These are phyloP conservation scores for Hylyphantes graminicola DNA, from an alignment of 1,140 invertebrate species.

Conservation along the genomic window DNA sequence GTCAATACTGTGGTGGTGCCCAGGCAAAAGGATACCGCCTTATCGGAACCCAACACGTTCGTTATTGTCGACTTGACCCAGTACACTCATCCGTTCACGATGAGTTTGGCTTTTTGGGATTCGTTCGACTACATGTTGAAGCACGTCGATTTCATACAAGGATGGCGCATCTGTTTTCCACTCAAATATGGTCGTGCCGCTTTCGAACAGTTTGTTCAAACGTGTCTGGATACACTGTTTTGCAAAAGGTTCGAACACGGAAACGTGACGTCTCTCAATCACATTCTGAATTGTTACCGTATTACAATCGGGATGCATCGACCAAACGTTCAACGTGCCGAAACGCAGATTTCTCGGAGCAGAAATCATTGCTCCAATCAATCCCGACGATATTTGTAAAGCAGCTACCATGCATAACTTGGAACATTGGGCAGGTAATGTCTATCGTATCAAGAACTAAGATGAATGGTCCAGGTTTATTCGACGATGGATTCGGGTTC, in stretches of 20 bases:
- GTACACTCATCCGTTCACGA: background rate
- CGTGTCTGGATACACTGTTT: background rate
- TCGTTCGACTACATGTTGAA: background rate
- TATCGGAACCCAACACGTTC: background rate
- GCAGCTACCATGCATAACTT: constrained; percentile 11
- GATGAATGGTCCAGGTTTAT: background rate
- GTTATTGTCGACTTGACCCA: background rate
- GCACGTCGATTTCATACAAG: background rate
- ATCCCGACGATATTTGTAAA: background rate
- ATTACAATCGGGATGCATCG: constrained; percentile 1
- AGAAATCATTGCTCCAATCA: background rate
- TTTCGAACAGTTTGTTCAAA: constrained; percentile 6
- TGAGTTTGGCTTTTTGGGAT: constrained; percentile 2
- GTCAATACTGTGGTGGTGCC: background rate
- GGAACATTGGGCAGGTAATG: constrained; percentile 5
- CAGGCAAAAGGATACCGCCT: background rate
- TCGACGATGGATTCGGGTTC: background rate
- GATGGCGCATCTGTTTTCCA: constrained; percentile 6
- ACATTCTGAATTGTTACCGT: background rate
- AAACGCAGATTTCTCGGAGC: background rate
- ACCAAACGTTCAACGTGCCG: background rate
- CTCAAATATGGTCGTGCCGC: background rate
- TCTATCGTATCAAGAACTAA: constrained; percentile 14
- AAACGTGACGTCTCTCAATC: background rate
- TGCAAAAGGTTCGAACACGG: background rate